Evolutionary conservation across 1,140 invertebrate genomes (phyloP), one percentile per base, ranked within the genome.

Genomic region (Papilio machaon): DNA sequence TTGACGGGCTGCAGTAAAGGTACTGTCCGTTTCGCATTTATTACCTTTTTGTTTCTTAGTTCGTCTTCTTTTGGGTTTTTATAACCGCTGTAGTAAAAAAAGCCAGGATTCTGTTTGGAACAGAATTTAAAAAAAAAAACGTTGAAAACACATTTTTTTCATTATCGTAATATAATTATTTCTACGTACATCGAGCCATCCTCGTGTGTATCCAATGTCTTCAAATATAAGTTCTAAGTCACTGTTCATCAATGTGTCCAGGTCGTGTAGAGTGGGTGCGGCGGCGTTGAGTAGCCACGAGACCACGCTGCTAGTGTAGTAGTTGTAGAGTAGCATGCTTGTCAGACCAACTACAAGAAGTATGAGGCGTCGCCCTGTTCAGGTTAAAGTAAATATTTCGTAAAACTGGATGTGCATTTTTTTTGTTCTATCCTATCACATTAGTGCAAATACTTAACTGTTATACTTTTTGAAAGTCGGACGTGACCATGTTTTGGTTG

Each of bases 281-380:
- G 92, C 89, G 0, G 93, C 93, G 73, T 90, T 94, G 43, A 95
- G 87, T 4, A 95, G 87, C 89, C 93, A 95, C 0, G 93, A 95
- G 0, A 95, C 94, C 19, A 95, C 93, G 74, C 93, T 95, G 77
- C 94, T 95, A 2, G 94, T 95, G 83, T 95, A 95, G 85, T 95
- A 95, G 86, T 95, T 95, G 79, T 95, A 95, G 2, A 95, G 85
- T 9, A 95, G 83, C 88, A 94, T 90, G 74, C 92, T 93, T 46
- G 88, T 94, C 1, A 94, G 54, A 13, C 93, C 94, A 0, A 91
- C 84, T 7, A 94, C 90, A 0, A 92, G 86, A 0, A 94, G 88
- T 5, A 91, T 86, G 0, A 90, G 60, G 2, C 90, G 88, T 43
- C 92, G 91, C 79, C 92, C 93, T 94, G 38, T 1, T 4, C 1